A percentile compares a stretch with the other conserved stretches of the same genome.
Conservation (phyloP, 92 coral and sea anemone genomes). For the Porites rus region DNA sequence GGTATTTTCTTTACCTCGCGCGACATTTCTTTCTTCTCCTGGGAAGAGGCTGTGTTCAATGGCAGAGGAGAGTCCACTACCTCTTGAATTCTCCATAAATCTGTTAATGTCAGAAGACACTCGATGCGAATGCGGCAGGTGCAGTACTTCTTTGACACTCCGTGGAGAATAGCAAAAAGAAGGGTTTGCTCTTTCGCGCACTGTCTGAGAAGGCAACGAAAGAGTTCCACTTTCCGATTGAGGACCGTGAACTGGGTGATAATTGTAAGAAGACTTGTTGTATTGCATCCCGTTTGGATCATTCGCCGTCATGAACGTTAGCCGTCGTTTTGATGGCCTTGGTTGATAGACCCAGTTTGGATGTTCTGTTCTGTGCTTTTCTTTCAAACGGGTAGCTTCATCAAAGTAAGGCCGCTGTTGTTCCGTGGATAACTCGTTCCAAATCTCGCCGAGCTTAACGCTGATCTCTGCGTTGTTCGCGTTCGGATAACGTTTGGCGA, state of each 20-base stretch:
- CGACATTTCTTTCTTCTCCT: constrained; percentile 8
- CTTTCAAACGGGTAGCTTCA: constrained; percentile 92
- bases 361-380: constrained; percentile 85
- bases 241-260: neutral
- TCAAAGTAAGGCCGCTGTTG: constrained; percentile 98
- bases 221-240: neutral
- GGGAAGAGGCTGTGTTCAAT: constrained; percentile 1
- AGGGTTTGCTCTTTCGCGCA: constrained; percentile 14
- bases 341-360: constrained; percentile 99
- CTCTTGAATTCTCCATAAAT: neutral
- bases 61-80: neutral
- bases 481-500: constrained; percentile 90
- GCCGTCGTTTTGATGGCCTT: constrained; percentile 74
- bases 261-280: constrained; percentile 6
- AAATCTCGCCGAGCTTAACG: constrained; percentile 96
- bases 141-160: constrained; percentile 30
- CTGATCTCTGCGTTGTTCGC: constrained; percentile 98
- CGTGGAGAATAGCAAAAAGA: constrained; percentile 5
- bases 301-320: constrained; percentile 12
- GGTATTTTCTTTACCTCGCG: constrained; percentile 20
- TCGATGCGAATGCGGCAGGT: constrained; percentile 17
- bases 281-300: constrained; percentile 9
- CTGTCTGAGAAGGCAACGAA: constrained; percentile 19
- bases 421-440: constrained; percentile 94
- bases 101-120: neutral